Conservation (phyloP, 1,140 invertebrate genomes). For the Procambarus virginalis region DNA sequence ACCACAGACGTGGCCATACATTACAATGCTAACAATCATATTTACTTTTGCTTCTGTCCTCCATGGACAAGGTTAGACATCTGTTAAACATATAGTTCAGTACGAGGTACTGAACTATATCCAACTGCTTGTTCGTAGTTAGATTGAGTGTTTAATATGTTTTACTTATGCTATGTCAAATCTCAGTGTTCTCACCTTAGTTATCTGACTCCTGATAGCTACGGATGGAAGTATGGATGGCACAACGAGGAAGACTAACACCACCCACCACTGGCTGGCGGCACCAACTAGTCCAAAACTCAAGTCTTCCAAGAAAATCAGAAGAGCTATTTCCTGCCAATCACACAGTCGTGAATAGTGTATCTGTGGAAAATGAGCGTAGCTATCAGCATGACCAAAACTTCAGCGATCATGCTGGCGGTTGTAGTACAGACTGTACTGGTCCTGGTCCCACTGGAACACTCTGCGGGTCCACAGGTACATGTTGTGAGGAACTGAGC, state of each 20-base stretch:
- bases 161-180: no score
- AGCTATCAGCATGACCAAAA: neutral
- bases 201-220: neutral
- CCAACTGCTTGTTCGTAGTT: no score
- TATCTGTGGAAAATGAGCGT: no score
- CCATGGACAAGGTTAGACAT: no score
- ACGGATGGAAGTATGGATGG: neutral
- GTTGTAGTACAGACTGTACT: conserved; percentile 17
- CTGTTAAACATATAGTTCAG: no score
- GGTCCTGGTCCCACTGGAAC: conserved; percentile 5
- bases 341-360: neutral
- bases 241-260: neutral
- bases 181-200: neutral
- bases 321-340: neutral
- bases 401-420: neutral
- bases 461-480: conserved; percentile 27
- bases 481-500: neutral
- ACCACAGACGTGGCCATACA: no score
- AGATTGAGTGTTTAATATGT: no score
- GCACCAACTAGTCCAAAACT: neutral
- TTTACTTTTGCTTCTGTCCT: no score
- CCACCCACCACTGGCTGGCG: conserved; percentile 17
- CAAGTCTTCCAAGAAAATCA: neutral
- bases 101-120: no score
- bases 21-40: no score